A percentile compares a stretch with the other conserved stretches of the same genome.
phyloP scores from a whole-genome alignment of 2,888 invertebrate genomes.

The Dermolepida albohirtum region DNA sequence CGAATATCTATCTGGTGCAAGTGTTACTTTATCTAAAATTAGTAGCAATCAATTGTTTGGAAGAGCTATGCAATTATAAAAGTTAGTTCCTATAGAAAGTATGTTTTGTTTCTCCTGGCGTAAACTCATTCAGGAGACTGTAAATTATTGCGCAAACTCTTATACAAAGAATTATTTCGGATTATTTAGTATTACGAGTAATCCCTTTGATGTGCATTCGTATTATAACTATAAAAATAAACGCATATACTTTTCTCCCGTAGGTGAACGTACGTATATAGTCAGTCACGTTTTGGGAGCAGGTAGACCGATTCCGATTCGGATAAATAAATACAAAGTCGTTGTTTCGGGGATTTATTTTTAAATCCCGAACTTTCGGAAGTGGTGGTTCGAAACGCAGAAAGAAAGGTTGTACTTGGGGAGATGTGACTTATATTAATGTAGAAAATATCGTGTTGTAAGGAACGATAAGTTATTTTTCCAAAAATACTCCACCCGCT shows the following conservation, averaged over 20 bases:
- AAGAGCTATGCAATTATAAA: conserved; percentile 17
- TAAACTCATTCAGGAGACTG: conserved; percentile 16
- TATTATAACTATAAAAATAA: conserved; percentile 19
- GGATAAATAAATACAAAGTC: conserved; percentile 34
- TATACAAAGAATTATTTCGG: conserved; percentile 21
- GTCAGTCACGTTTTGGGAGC: conserved; percentile 17
- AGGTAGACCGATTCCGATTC: conserved; percentile 26
- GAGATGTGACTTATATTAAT: conserved; percentile 39
- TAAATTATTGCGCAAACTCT: conserved; percentile 21
- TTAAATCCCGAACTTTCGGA: conserved; percentile 18
- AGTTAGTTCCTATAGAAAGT: conserved; percentile 7
- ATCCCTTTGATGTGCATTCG: conserved; percentile 29
- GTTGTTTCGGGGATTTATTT: conserved; percentile 33
- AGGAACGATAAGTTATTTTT: conserved; percentile 37
- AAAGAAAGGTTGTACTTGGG: conserved; percentile 25
- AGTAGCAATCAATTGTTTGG: conserved; percentile 17
- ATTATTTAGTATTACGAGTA: conserved; percentile 29
- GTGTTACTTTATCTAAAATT: conserved; percentile 14
- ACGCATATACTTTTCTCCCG: conserved; percentile 1
- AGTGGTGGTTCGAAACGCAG: conserved; percentile 10
- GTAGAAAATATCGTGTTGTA: conserved; percentile 37
- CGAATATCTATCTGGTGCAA: conserved; percentile 3
- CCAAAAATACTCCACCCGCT: conserved; percentile 34
- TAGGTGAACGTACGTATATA: conserved; percentile 5
- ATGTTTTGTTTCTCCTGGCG: conserved; percentile 18